These are phyloP conservation scores for Euura saliciscinereae DNA, from an alignment of 1,140 invertebrate genomes.

Conservation along the genomic window DNA sequence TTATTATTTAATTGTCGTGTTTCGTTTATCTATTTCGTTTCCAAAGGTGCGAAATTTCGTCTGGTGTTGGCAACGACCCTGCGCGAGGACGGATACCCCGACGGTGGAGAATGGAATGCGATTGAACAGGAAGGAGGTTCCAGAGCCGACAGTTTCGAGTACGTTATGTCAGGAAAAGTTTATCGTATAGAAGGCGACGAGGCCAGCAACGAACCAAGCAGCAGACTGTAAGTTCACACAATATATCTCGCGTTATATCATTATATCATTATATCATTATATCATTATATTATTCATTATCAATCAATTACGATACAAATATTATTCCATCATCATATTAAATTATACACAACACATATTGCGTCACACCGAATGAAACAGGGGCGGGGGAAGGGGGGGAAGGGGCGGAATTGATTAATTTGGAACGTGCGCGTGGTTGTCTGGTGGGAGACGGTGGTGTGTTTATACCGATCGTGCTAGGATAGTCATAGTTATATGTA, in stretches of 20 bases:
- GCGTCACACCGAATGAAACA: too few relatives aligned
- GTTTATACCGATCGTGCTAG: too few relatives aligned
- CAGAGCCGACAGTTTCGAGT: conserved; percentile 96
- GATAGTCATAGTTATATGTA: too few relatives aligned
- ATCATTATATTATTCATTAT: background rate
- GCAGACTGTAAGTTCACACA: conserved; percentile 73
- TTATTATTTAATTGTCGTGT: background rate
- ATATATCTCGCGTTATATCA: background rate
- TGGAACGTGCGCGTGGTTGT: too few relatives aligned
- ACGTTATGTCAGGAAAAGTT: conserved; percentile 99
- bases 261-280: conserved; percentile 1
- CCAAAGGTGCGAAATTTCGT: conserved; percentile 86
- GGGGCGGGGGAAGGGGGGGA: too few relatives aligned
- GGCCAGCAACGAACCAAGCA: conserved; percentile 82
- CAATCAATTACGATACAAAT: background rate
- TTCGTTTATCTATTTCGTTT: conserved; percentile 6
- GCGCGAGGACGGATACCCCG: conserved; percentile 94
- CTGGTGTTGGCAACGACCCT: conserved; percentile 94
- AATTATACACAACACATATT: too few relatives aligned
- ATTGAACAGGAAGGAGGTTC: conserved; percentile 79
- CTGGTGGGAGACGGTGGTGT: too few relatives aligned
- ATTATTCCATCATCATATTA: too few relatives aligned
- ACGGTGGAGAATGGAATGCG: conserved; percentile 93
- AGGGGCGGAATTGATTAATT: too few relatives aligned
- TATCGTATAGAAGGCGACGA: conserved; percentile 98